Base-by-base conservation (phyloP, 1,140 invertebrate species). In the Phenacoccus solenopsis region DNA sequence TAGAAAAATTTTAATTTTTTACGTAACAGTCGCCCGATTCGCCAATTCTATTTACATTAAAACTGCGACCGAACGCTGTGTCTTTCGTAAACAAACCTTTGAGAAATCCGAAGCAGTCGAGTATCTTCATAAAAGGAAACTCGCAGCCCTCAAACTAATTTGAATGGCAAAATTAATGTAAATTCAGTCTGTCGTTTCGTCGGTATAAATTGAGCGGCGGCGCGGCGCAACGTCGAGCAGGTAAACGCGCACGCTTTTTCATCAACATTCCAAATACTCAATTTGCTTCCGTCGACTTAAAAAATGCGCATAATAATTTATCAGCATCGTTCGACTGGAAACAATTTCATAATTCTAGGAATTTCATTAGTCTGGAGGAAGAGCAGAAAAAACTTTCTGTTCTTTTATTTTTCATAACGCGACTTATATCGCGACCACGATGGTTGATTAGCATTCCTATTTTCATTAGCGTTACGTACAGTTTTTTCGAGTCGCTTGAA, bases 251-350 rank as follows among this genome's bases (percentile, higher is more conserved):
- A 32, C n/a, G 30, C 30, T 5, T 32, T 32, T 32, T 32, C 30
- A 32, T 32, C 30, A 32, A 32, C 13, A 49, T 49, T 49, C 38
- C 38, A 49, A 49, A 49, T 49, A 49, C 38, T 49, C 38, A 49
- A 9, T 49, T 49, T 16, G 38, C 38, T 49, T 49, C n/a, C 20
- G 38, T n/a, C 3, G 16, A 49, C 38, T 49, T n/a, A 49, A 49
- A 49, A 49, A 49, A 49, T 49, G 38, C 38, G 38, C 38, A 49
- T 49, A 49, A 49, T 49, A 49, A 49, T 49, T 49, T 49, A 49
- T 49, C 38, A 49, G 38, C 38, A n/a, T 49, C 38, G 20, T 49
- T 49, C 38, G 38, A 49, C 38, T 49, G 38, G 38, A 49, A 49
- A 49, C 38, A 49, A 49, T 49, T 49, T 49, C 38, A 49, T 49